Base-by-base conservation (phyloP, 2,113 vertebrate species). In the Cyanoliseus patagonus region DNA sequence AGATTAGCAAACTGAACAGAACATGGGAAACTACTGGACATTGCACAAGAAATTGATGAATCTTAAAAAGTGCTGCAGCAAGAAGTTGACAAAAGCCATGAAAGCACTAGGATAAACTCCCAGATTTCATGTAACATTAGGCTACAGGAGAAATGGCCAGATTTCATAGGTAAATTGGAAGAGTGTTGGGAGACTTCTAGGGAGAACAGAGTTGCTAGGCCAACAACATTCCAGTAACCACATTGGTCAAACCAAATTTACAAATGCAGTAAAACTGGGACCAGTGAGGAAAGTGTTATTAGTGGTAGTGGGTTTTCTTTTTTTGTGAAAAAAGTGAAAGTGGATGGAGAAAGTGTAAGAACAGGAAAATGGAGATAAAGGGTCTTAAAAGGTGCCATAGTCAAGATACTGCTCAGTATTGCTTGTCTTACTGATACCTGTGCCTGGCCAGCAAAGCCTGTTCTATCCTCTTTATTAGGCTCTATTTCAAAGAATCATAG, bases 101-200 rank as follows among this genome's bases (percentile, higher is more conserved):
- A 27, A 25, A 57, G 14, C 27, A 1, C 12, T 47, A 57, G 8
- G 4, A 44, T 7, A 6, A 63, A n/a, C 73, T 27, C 6, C 4
- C 10, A 28, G 6, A 57, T 18, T 61, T 67, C 14, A 42, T 4
- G 31, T 28, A 82, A 14, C 17, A 17, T 47, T 44, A 53, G 20
- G 13, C 9, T 49, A n/a, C 3, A 19, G 6, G 8, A 10, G 44
- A 79, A 83, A 13, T 15, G 17, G 7, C 4, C 41, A 69, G 5
- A 69, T 19, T 67, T 83, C 46, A 55, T 3, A 62, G 14, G 17
- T 51, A 70, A 46, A 61, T 37, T 51, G 1, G 2, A 44, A 33
- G 2, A 49, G 1, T 39, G 6, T 7, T 53, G 8, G 17, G 13
- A 37, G 31, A 6, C 6, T 76, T 70, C 20, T 25, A 4, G 0